phyloP scores from a whole-genome alignment of 1,140 invertebrate species.

The Drosophila nigromelanica region DNA sequence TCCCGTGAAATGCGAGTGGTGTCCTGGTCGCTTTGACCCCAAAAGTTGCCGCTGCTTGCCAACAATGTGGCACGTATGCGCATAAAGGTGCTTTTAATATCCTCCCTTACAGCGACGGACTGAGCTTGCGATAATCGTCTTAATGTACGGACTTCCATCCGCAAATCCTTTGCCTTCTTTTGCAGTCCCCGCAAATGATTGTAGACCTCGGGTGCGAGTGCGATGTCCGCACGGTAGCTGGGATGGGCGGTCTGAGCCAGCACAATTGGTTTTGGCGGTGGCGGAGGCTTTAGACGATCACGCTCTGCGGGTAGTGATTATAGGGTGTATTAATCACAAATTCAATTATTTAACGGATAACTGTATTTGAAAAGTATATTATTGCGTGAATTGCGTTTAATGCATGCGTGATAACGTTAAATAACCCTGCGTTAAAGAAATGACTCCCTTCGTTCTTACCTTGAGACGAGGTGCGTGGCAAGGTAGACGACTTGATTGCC shows the following conservation, averaged over 20 bases:
- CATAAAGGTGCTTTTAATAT: conserved; percentile 94
- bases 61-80: conserved; percentile 90
- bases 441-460: conserved; percentile 87
- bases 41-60: conserved; percentile 87
- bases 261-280: conserved; percentile 92
- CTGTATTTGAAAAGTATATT: background rate
- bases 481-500: conserved; percentile 96
- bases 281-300: conserved; percentile 92
- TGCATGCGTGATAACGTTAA: conserved; percentile 26
- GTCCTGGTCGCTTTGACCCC: conserved; percentile 85
- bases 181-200: conserved; percentile 93
- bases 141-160: conserved; percentile 93
- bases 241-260: conserved; percentile 85
- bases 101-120: conserved; percentile 94
- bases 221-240: conserved; percentile 87
- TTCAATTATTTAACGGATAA: background rate
- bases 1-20: conserved; percentile 87
- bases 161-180: conserved; percentile 95
- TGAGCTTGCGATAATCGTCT: conserved; percentile 95
- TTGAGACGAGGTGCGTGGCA: conserved; percentile 96
- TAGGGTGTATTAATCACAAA: background rate
- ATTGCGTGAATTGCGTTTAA: conserved; percentile 15
- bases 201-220: conserved; percentile 92
- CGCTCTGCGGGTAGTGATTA: conserved; percentile 86
- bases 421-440: background rate